phyloP scores from a whole-genome alignment of 2,797 vertebrate species.

The Lacerta bilineata region DNA sequence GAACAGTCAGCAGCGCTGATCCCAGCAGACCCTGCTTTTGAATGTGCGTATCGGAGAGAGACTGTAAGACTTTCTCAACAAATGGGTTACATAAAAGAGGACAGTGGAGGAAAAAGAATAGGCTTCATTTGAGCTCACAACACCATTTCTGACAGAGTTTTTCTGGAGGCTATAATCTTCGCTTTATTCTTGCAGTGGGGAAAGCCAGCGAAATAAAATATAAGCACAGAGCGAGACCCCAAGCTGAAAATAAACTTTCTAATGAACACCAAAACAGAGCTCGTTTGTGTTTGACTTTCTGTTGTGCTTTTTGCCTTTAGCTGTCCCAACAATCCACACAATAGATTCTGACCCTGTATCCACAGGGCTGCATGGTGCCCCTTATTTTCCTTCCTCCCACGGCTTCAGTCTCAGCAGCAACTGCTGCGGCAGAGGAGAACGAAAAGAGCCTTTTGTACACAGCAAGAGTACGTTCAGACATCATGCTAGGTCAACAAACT shows the following conservation, averaged over 20 bases:
- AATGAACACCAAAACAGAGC: background rate
- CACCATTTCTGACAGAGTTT: background rate
- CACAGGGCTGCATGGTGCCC: rapidly evolving
- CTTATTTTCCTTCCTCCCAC: background rate
- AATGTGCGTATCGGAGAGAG: slow-evolving; percentile 33
- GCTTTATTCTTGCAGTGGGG: slow-evolving; percentile 32
- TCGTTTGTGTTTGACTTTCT: slow-evolving; percentile 16
- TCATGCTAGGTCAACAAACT: background rate
- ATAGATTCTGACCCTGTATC: rapidly evolving
- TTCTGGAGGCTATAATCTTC: slow-evolving; percentile 38
- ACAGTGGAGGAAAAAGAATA: slow-evolving; percentile 43
- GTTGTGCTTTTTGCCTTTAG: background rate
- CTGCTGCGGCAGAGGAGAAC: background rate
- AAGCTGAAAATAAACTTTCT: background rate
- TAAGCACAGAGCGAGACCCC: slow-evolving; percentile 3
- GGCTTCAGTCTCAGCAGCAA: background rate
- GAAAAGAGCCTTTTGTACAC: rapidly evolving
- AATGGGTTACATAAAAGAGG: slow-evolving; percentile 43
- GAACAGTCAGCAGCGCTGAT: slow-evolving; percentile 7
- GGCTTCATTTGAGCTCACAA: slow-evolving; percentile 52
- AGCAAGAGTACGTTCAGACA: background rate
- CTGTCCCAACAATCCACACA: background rate
- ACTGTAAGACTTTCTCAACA: slow-evolving; percentile 19
- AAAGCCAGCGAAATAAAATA: slow-evolving; percentile 45
- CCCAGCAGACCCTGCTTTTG: slow-evolving; percentile 8